phyloP scores from a whole-genome alignment of 37 sponge, comb jelly and placozoan genomes.

The Tethya wilhelma region DNA sequence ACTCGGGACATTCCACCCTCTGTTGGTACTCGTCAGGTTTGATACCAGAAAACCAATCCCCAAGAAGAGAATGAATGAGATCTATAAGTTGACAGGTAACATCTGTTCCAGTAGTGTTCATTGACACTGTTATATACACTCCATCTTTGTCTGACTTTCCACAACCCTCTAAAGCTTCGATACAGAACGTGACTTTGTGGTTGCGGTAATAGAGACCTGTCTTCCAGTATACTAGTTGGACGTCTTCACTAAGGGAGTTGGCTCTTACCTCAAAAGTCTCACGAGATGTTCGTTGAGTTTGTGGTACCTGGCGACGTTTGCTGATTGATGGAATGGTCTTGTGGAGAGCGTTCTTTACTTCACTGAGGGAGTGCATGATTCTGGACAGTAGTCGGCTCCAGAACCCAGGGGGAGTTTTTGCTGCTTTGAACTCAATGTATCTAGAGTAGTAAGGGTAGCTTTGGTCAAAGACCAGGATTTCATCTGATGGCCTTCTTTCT shows the following conservation, averaged over 20 bases:
- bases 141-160: slow-evolving; percentile 31
- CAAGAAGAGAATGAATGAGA: slow-evolving; percentile 42
- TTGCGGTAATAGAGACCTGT: slow-evolving; percentile 60
- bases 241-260: not conserved
- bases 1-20: slow-evolving; percentile 53
- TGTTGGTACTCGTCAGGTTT: slow-evolving; percentile 35
- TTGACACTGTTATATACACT: slow-evolving; percentile 48
- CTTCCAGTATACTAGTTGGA: slow-evolving; percentile 64
- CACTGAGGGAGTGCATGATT: slow-evolving; percentile 41
- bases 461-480: slow-evolving; percentile 1
- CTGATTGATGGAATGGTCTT: not conserved
- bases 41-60: slow-evolving; percentile 79
- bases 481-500: slow-evolving; percentile 31
- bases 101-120: slow-evolving; percentile 46
- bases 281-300: not conserved
- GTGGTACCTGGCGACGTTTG: not conserved
- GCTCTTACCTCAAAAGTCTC: too few relatives aligned
- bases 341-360: slow-evolving; percentile 23
- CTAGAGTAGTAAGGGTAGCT: slow-evolving; percentile 10
- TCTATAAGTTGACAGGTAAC: slow-evolving; percentile 63
- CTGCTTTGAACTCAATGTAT: slow-evolving; percentile 36
- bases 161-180: slow-evolving; percentile 43
- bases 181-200: slow-evolving; percentile 34
- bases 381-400: slow-evolving; percentile 78
- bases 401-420: slow-evolving; percentile 68